Evolutionary conservation across 2,797 vertebrate genomes (phyloP), one percentile per base, ranked within the genome.

Genomic region (Pipistrellus nathusii): DNA sequence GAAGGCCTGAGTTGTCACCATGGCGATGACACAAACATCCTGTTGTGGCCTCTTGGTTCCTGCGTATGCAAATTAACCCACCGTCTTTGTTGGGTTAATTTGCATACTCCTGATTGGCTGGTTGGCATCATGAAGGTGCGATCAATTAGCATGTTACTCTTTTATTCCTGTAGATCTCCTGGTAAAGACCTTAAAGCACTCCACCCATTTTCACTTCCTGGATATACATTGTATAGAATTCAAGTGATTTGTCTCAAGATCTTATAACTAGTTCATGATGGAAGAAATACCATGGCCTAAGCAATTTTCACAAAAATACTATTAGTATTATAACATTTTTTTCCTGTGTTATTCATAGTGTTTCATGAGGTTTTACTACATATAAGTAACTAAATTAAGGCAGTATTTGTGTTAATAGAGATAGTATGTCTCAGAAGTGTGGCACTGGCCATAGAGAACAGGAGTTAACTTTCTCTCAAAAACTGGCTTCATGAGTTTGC

Each of bases 401-500:
- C 2, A 1, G 14, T 48, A 35, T 62, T 44, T 86, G 4, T 91
- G 91, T 86, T 69, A 77, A 41, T 35, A 73, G 5, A 64, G 13
- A 23, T 0, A 53, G 13, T 76, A 32, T 55, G 75, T 30, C 2
- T 81, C 4, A 73, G 46, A 14, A 62, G 46, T 72, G 68, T 80
- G n/a, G 23, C 35, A 51, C 2, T 71, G 20, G 14, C 3, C 35
- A 4, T 59, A 38, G 1, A 64, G 30, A 83, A 66, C 0, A 48
- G 35, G 92, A 90, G 20, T 41, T 64, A 76, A 30, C 21, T 83
- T 41, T 94, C 59, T 46, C 35, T 88, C 62, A 76, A 46, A 82
- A 59, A 8, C 7, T 38, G 41, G 90, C 62, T 75, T 86, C 53
- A 53, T 77, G 35, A 66, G 6, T 46, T 84, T 72, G 3, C 32